phyloP scores from a whole-genome alignment of 2,888 invertebrate genomes.

The Tineola bisselliella region DNA sequence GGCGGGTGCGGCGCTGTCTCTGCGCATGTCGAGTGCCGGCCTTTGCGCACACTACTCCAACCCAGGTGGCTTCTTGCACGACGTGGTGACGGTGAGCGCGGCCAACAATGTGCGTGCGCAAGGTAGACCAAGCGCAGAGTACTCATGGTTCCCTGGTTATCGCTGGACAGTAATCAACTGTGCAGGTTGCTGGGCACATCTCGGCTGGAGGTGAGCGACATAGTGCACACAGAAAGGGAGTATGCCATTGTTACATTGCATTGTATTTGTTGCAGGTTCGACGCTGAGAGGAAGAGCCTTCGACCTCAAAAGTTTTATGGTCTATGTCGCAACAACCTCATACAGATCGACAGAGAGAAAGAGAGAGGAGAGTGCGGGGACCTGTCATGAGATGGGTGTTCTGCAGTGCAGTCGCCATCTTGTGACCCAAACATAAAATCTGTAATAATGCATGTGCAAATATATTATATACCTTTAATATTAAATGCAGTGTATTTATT shows the following conservation, averaged over 20 bases:
- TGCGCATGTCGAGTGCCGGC: constrained; percentile 8
- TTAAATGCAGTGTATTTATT: too few species aligned
- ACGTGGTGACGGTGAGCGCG: constrained; percentile 47
- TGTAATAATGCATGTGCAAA: too few species aligned
- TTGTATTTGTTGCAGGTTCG: constrained; percentile 33
- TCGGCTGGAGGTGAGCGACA: constrained; percentile 41
- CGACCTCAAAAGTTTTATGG: constrained; percentile 52
- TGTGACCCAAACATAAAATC: too few species aligned
- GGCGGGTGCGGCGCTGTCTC: background rate
- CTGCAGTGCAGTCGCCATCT: too few species aligned
- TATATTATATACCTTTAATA: too few species aligned
- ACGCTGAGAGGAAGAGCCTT: constrained; percentile 35
- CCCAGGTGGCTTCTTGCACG: constrained; percentile 57
- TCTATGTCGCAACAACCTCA: constrained; percentile 49
- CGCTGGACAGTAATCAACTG: constrained; percentile 48
- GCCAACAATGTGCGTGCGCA: constrained; percentile 27
- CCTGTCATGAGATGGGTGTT: too few species aligned
- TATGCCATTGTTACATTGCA: background rate
- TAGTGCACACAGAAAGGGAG: background rate
- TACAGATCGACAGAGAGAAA: constrained; percentile 26
- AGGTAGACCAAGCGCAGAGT: constrained; percentile 40
- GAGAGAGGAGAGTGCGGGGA: background rate
- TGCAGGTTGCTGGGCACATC: constrained; percentile 36
- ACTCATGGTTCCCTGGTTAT: constrained; percentile 64
- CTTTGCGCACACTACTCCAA: constrained; percentile 12